phyloP scores from a whole-genome alignment of 2,888 invertebrate genomes.

The Apotomis turbidana region DNA sequence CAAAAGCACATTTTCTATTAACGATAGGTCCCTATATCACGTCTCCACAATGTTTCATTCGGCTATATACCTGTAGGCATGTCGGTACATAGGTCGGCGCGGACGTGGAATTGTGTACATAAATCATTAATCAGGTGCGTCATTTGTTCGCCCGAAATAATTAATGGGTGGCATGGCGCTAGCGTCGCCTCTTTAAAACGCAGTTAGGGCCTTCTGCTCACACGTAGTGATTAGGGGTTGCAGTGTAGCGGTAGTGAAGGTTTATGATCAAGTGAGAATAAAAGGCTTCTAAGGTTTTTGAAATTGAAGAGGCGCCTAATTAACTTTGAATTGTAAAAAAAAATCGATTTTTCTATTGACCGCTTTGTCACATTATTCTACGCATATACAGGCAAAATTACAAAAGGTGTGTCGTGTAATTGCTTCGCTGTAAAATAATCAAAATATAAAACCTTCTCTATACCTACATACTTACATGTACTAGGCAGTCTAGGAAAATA shows the following conservation, averaged over 20 bases:
- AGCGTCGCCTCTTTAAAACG: constrained; percentile 72
- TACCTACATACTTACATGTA: no score
- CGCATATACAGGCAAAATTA: no score
- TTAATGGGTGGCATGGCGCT: constrained; percentile 71
- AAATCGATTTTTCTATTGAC: no score
- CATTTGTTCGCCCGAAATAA: constrained; percentile 81
- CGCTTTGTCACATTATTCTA: no score
- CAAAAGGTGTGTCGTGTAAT: no score
- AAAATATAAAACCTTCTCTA: no score
- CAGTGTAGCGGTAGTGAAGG: not conserved
- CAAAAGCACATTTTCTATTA: constrained; percentile 1
- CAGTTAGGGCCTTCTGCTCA: constrained; percentile 59
- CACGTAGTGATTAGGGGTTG: constrained; percentile 27
- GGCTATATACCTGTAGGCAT: constrained; percentile 44
- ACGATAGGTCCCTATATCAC: constrained; percentile 3
- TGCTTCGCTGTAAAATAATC: no score
- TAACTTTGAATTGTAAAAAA: no score
- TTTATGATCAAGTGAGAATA: not conserved
- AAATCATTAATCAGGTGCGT: constrained; percentile 82
- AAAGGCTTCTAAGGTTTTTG: not conserved
- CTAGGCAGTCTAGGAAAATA: no score
- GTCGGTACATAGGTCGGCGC: constrained; percentile 55
- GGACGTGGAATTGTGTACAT: constrained; percentile 74
- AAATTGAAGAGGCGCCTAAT: no score
- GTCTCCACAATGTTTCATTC: constrained; percentile 39